These are phyloP conservation scores for Brachystomella parvula DNA, from an alignment of 1,140 invertebrate genomes.

Conservation along the genomic window DNA sequence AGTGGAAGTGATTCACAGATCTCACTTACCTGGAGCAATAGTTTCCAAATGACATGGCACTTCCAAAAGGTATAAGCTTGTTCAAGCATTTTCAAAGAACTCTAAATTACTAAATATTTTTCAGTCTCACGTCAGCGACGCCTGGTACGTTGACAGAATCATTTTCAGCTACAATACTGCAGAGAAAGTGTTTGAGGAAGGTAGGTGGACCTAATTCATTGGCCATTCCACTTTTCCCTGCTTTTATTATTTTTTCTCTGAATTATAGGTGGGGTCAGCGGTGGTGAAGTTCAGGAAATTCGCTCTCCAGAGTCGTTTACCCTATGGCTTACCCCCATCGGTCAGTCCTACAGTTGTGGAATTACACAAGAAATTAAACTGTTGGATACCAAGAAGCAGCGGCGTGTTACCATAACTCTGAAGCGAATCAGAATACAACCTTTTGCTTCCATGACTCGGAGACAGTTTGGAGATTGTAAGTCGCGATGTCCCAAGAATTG, in stretches of 20 bases:
- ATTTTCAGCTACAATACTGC: conserved; percentile 53
- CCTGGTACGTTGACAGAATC: conserved; percentile 70
- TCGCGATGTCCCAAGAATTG: conserved; percentile 2
- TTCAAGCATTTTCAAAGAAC: background rate
- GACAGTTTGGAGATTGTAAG: conserved; percentile 36
- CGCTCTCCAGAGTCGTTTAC: conserved; percentile 44
- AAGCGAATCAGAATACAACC: conserved; percentile 34
- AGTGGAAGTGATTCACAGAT: conserved; percentile 33
- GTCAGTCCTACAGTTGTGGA: conserved; percentile 66
- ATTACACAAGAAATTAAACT: conserved; percentile 30
- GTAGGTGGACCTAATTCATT: background rate
- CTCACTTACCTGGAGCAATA: conserved; percentile 25
- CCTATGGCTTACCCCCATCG: conserved; percentile 73
- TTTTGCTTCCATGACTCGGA: conserved; percentile 35
- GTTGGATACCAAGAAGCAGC: conserved; percentile 26
- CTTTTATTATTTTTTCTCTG: background rate
- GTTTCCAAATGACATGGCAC: conserved; percentile 34
- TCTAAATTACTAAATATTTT: conserved; percentile 38
- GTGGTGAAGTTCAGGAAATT: conserved; percentile 26
- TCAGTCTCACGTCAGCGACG: conserved; percentile 70
- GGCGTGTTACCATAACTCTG: conserved; percentile 30
- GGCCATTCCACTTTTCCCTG: background rate
- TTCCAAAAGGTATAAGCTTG: conserved; percentile 36
- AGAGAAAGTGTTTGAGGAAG: conserved; percentile 47
- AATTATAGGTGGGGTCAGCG: background rate